Base-by-base conservation (phyloP, 2,113 vertebrate species). In the Gadus macrocephalus region DNA sequence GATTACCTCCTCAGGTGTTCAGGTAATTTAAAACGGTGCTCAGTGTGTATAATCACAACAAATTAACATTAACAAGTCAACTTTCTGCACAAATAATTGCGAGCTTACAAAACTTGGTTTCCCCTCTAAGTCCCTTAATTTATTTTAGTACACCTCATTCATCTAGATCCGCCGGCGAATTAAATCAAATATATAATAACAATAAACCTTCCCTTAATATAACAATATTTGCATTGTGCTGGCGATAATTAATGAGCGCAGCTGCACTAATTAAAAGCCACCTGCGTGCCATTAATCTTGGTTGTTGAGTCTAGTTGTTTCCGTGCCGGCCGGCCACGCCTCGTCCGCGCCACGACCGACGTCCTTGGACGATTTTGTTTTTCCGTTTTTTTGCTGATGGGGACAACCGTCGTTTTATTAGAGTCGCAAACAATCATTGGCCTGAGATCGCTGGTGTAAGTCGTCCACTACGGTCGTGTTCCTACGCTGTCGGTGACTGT, bases 211-310 rank as follows among this genome's bases (percentile, higher is more conserved):
- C 89, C 92, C 88, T 91, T 96, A 97, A 98, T 96, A 96, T 97
- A 97, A 98, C 95, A 98, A 98, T 98, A 98, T 98, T 98, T 98
- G 94, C 96, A 94, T 95, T 95, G 93, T 89, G 90, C 78, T 17
- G 92, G 82, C 89, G 92, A 94, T 96, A 98, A 98, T 95, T 96
- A 95, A 98, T 96, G 95, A 95, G 93, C 92, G 91, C 95, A 95
- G 96, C 96, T 97, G 93, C 91, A 92, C 96, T 98, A 98, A 98
- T 98, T 98, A 98, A 98, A 97, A 95, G 94, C 95, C 94, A 95
- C 95, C 95, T 95, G 95, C 97, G 94, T 92, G 94, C 91, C 96
- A 98, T 98, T 97, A 94, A 97, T 98, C 96, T 98, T 97, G 92
- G 92, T 96, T 93, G 92, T 86, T 78, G 76, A 89, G 88, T 91